A percentile compares a stretch with the other conserved stretches of the same genome.
Conservation (phyloP, 2,888 invertebrate genomes). For the Miltochrista miniata region DNA sequence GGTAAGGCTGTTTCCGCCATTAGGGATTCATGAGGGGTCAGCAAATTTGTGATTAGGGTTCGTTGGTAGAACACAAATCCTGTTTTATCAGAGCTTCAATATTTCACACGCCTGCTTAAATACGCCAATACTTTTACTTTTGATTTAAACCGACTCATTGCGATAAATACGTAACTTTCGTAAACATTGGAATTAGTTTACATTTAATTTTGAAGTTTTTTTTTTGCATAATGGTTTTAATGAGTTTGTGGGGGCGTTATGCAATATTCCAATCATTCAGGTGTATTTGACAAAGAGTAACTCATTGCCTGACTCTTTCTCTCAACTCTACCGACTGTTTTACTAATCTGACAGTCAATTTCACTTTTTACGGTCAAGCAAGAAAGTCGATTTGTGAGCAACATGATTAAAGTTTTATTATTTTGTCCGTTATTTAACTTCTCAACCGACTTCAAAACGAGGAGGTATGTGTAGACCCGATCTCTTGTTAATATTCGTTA, state of each 20-base stretch:
- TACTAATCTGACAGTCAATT: too few species aligned
- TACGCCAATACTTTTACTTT: not conserved
- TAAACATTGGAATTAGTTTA: conserved; percentile 1
- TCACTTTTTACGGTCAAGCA: too few species aligned
- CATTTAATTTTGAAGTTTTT: not conserved
- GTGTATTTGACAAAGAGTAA: too few species aligned
- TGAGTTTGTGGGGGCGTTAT: not conserved
- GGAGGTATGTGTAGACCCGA: too few species aligned
- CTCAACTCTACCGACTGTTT: too few species aligned
- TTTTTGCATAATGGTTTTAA: not conserved
- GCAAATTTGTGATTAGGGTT: conserved; percentile 26
- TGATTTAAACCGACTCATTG: not conserved
- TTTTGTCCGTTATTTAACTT: too few species aligned
- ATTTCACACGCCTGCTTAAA: conserved; percentile 1
- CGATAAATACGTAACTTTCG: not conserved
- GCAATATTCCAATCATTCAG: not conserved
- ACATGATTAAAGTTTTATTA: too few species aligned
- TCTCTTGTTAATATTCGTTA: too few species aligned
- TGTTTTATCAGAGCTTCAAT: conserved; percentile 5
- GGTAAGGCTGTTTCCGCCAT: conserved; percentile 24
- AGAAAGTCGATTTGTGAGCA: too few species aligned
- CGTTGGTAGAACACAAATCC: conserved; percentile 20
- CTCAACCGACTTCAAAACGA: too few species aligned
- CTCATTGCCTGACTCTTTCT: too few species aligned
- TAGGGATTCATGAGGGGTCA: conserved; percentile 31